Base-by-base conservation (phyloP, 2,113 vertebrate species). In the Zosterops lateralis region DNA sequence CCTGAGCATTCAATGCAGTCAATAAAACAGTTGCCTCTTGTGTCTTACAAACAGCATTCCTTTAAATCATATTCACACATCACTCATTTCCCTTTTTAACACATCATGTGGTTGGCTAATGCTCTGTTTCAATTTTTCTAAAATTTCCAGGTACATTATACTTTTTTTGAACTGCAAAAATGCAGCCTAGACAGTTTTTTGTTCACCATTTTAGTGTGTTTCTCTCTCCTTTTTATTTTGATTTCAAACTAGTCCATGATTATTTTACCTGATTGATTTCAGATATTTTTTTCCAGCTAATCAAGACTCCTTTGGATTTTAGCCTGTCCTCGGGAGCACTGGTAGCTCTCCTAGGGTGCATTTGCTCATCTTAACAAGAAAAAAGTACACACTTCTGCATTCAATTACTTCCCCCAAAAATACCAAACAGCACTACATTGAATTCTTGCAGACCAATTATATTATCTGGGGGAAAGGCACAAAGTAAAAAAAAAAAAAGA, bases 31-130 rank as follows among this genome's bases (percentile, higher is more conserved):
- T 18, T 48, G 22, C 32, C 34, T 50, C 26, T 34, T 24, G 5
- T 47, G 7, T 47, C 36, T 61, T 53, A 48, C 7, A 61, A 14
- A 48, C 32, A 42, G 12, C 7, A 19, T 3, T 48, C 45, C 24
- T 61, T 64, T 48, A 51, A 54, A 13, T 26, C 58, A 53, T 28
- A 21, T 36, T 21, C 2, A 7, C 44, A 53, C 0, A 0, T 38
- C 28, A 40, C 10, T 53, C 4, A 3, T 38, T 47, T 67, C n/a
- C 47, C 42, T 64, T 8, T 1, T 51, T 13, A 50, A 28, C 25
- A 18, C 31, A 48, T 32, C 5, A 1, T 14, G 7, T 25, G 56
- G 21, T 24, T 73, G 40, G 44, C 20, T 60, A 57, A 51, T 14
- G 8, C 6, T n/a, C 22, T 60, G 17, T 36, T 65, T 9, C 58